Percentiles rank a stretch among this genome's conserved stretches.
Conservation (phyloP, 2,113 vertebrate genomes). For the Actenoides lindsayi region DNA sequence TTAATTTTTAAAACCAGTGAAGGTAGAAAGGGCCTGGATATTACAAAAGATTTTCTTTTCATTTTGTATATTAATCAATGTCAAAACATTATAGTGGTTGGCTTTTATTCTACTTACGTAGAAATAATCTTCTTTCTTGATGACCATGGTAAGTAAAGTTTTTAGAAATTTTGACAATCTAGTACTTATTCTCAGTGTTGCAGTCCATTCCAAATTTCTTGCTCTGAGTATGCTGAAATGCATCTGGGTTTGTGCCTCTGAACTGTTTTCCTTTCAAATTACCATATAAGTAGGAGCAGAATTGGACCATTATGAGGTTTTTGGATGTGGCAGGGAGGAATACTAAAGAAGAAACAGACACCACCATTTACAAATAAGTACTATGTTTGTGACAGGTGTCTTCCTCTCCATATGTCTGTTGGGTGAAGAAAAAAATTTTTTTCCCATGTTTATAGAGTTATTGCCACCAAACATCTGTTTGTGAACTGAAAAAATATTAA, state of each 20-base stretch:
- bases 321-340: background rate
- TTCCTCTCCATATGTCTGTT: background rate
- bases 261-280: background rate
- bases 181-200: background rate
- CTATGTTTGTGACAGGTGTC: constrained; percentile 9
- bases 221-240: background rate
- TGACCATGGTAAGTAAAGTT: background rate
- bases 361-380: background rate
- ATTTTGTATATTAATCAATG: background rate
- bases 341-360: background rate
- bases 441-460: background rate
- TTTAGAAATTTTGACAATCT: background rate
- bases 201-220: background rate
- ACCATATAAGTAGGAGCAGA: background rate
- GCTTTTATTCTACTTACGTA: background rate
- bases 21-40: background rate
- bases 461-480: constrained; percentile 25
- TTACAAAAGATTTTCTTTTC: background rate
- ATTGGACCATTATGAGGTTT: background rate
- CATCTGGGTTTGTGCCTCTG: background rate
- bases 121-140: background rate
- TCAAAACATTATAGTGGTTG: background rate
- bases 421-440: background rate
- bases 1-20: background rate
- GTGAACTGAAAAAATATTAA: background rate